A percentile compares a stretch with the other conserved stretches of the same genome.
Conservation (phyloP, 2,888 invertebrate species). For the Heteropelma amictum region DNA sequence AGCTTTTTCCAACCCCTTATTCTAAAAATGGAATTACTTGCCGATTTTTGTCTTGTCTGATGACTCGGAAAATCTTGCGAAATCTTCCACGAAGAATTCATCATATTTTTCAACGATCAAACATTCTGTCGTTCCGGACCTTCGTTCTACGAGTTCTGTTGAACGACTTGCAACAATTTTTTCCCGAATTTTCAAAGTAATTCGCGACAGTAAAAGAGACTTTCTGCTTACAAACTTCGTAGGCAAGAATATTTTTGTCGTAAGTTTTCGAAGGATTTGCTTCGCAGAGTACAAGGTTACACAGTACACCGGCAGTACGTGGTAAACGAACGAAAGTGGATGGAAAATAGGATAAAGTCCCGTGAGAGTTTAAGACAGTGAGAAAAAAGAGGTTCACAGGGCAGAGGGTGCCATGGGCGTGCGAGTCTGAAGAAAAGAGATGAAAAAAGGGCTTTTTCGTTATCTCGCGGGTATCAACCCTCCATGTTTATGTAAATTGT, state of each 20-base stretch:
- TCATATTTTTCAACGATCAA: too few species aligned
- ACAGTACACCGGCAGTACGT: neutral
- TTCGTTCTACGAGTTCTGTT: too few species aligned
- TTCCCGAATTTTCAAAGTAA: too few species aligned
- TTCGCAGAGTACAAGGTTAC: conserved; percentile 13
- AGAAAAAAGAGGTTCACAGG: neutral
- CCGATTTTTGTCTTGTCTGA: too few species aligned
- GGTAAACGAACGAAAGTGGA: conserved; percentile 42
- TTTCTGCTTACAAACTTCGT: neutral
- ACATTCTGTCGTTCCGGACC: too few species aligned
- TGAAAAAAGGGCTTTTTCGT: conserved; percentile 39
- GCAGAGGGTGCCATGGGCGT: neutral
- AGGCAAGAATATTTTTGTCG: neutral
- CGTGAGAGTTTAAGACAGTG: neutral
- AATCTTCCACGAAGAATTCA: too few species aligned
- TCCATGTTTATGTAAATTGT: conserved; percentile 54
- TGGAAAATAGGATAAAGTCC: conserved; percentile 47
- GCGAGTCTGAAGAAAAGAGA: neutral
- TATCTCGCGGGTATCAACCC: conserved; percentile 51
- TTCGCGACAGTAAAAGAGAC: neutral
- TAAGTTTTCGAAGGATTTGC: neutral
- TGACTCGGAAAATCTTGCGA: too few species aligned
- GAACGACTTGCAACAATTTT: too few species aligned
- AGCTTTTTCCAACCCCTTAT: too few species aligned
- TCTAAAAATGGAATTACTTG: too few species aligned